Percentiles rank a stretch among this genome's conserved stretches.
Evolutionary conservation across 2,888 invertebrate species (phyloP).

Genomic region (Pachymerium ferrugineum): DNA sequence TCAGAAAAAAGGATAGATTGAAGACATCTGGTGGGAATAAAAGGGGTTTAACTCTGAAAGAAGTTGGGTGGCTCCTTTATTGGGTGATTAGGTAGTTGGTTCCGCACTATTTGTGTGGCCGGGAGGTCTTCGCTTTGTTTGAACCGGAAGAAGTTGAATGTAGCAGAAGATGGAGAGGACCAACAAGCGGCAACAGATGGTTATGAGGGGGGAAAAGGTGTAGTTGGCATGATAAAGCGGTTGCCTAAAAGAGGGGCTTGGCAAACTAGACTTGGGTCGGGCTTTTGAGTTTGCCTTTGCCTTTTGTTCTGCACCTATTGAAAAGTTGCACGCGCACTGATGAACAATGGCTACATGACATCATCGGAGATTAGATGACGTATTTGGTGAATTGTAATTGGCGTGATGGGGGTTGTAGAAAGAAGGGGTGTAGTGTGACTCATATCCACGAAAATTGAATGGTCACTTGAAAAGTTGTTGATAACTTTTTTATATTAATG

Average conservation of each 20-base stretch:
- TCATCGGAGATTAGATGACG: conserved; percentile 22
- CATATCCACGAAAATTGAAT: neutral
- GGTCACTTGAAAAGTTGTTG: no score
- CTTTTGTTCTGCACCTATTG: conserved; percentile 3
- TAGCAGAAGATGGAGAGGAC: neutral
- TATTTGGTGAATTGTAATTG: conserved; percentile 17
- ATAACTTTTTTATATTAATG: no score
- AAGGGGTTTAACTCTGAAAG: no score
- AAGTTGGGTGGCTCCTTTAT: no score
- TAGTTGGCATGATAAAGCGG: conserved; percentile 19
- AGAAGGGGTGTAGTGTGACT: neutral
- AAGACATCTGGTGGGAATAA: no score
- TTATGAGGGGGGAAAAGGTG: conserved; percentile 10
- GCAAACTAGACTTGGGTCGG: conserved; percentile 13
- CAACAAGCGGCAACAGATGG: conserved; percentile 22
- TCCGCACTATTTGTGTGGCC: neutral
- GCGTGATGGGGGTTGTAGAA: neutral
- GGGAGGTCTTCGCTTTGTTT: neutral
- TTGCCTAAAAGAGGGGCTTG: neutral
- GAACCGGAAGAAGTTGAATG: neutral
- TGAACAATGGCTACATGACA: conserved; percentile 4
- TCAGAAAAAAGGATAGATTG: no score
- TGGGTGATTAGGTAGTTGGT: neutral
- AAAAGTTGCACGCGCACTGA: conserved; percentile 5
- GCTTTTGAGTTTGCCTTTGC: conserved; percentile 6